Evolutionary conservation across 2,797 vertebrate genomes (phyloP).

Genomic region (Pterois miles): DNA sequence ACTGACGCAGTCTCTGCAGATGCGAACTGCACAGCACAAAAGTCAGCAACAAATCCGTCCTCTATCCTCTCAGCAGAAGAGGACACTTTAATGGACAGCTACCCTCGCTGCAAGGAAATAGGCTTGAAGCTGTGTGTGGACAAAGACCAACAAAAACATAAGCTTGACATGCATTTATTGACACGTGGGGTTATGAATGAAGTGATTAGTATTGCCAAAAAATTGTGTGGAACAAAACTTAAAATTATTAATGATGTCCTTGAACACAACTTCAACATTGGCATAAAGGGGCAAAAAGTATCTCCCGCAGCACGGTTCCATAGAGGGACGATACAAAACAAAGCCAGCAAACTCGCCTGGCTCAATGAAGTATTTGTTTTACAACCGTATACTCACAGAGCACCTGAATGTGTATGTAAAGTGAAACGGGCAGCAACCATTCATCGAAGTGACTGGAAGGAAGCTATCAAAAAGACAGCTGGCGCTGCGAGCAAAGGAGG

Average conservation of each 20-base stretch:
- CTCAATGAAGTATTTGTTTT: constrained; percentile 8
- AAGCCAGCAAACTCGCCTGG: not conserved
- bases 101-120: constrained; percentile 14
- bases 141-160: not conserved
- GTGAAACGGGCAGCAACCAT: rapidly evolving
- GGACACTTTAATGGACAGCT: not conserved
- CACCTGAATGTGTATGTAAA: not conserved
- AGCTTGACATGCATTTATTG: not conserved
- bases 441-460: not conserved
- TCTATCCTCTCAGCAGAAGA: not conserved
- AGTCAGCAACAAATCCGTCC: not conserved
- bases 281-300: not conserved
- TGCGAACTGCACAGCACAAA: not conserved
- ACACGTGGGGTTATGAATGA: constrained; percentile 1
- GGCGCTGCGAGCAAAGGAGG: constrained; percentile 14
- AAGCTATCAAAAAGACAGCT: not conserved
- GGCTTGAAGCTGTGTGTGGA: constrained; percentile 26
- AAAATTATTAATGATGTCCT: constrained; percentile 7
- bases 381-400: not conserved
- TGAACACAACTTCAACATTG: constrained; percentile 37
- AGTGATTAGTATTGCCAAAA: not conserved
- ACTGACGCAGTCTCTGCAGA: not conserved
- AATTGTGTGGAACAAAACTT: not conserved
- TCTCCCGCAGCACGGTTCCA: not conserved
- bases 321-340: rapidly evolving